Base-by-base conservation (phyloP, 2,113 vertebrate genomes). In the Hydrolagus affinis region DNA sequence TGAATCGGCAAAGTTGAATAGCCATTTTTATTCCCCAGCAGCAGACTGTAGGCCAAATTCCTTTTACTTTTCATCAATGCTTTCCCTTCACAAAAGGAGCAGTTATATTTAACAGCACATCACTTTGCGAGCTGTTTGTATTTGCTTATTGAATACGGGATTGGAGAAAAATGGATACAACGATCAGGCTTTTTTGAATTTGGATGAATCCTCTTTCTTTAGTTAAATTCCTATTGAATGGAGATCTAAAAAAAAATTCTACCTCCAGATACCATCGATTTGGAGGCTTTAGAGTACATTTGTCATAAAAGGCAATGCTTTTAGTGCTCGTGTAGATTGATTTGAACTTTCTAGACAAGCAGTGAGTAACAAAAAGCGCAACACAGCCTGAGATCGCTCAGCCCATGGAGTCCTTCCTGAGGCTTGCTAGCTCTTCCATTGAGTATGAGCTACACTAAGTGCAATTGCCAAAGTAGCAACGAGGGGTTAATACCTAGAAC, bases 101-200 rank as follows among this genome's bases (percentile, higher is more conserved):
- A 44, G 44, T 44, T 44, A 44, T 6, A 44, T 28, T 64, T 62
- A 62, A 80, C n/a, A 25, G 30, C 44, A 44, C 44, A 44, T 44
- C 44, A 44, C 44, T 44, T 44, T 44, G 1, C 4, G 23, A 28
- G 25, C 14, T 19, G 25, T 66, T 8, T 7, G 21, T 75, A 56
- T 57, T 75, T 57, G 56, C 44, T 44, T 44, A 44, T 44, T 44
- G 44, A 56, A 30, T 17, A 66, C 28, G 30, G 44, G 44, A 44
- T 44, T 44, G 44, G 44, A 83, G 60, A 32, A 80, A 83, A 68
- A 23, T 78, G 25, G 4, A 78, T 44, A 62, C n/a, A 77, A 83
- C 32, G 0, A 66, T 1, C 66, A 83, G 56, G 32, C 25, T 66
- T 83, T 66, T 66, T 32, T 66, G 76, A 83, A 21, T 44, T 44